Conservation (phyloP, 2,888 invertebrate genomes). For the Troides aeacus region DNA sequence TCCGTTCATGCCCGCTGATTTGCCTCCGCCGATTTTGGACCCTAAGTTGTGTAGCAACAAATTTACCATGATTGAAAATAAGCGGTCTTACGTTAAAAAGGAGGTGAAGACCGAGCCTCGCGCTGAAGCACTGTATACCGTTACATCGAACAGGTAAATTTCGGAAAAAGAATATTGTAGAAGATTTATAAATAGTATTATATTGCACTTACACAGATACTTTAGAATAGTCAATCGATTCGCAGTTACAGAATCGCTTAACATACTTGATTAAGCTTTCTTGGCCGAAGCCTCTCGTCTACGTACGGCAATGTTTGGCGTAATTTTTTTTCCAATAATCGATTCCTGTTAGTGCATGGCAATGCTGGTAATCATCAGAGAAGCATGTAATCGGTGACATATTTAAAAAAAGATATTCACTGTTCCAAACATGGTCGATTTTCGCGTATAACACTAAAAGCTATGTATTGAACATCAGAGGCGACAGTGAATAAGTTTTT, state of each 20-base stretch:
- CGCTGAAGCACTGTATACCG: conserved; percentile 60
- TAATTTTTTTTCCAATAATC: too few relatives aligned
- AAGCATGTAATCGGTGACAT: background rate
- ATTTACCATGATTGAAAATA: conserved; percentile 64
- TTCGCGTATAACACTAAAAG: too few relatives aligned
- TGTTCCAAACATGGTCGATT: too few relatives aligned
- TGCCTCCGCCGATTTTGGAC: conserved; percentile 52
- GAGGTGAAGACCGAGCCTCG: conserved; percentile 56
- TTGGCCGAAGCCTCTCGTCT: too few relatives aligned
- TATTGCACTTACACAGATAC: background rate
- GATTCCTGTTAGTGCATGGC: too few relatives aligned
- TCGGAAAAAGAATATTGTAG: background rate
- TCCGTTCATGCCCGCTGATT: conserved; percentile 44
- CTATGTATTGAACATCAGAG: too few relatives aligned
- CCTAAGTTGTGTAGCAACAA: conserved; percentile 44
- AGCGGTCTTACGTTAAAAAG: conserved; percentile 54
- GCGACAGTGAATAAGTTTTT: too few relatives aligned
- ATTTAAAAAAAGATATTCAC: too few relatives aligned
- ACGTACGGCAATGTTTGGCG: too few relatives aligned
- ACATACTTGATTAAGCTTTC: too few relatives aligned
- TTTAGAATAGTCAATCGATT: background rate
- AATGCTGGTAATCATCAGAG: background rate
- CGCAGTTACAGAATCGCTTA: too few relatives aligned
- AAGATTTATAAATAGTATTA: background rate
- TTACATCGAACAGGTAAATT: conserved; percentile 61